Conservation (phyloP, 1,140 invertebrate species). For the Apocrypta bakeri region DNA sequence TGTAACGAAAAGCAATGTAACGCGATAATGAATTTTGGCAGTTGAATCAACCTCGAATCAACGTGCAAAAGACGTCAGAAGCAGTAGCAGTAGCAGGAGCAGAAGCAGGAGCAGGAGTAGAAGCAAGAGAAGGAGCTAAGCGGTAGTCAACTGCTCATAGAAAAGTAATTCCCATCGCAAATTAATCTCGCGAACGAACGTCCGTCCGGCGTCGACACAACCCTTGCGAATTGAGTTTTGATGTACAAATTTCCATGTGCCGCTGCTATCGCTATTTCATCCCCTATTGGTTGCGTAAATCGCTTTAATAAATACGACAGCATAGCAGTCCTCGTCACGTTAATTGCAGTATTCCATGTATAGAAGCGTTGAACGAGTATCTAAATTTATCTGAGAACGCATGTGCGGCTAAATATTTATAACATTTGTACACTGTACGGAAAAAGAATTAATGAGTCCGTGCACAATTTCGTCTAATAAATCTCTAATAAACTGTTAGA, state of each 20-base stretch:
- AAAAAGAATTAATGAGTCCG: not conserved
- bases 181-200: conserved; percentile 35
- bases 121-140: not conserved
- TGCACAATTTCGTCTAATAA: conserved; percentile 11
- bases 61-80: too few species aligned
- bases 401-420: too few species aligned
- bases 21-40: too few species aligned
- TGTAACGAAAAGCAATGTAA: too few species aligned
- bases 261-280: not conserved
- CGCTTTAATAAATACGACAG: conserved; percentile 35
- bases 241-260: conserved; percentile 41
- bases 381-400: too few species aligned
- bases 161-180: conserved; percentile 41
- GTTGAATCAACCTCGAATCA: too few species aligned
- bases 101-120: not conserved
- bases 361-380: not conserved
- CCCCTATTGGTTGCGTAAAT: conserved; percentile 36
- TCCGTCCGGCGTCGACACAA: not conserved
- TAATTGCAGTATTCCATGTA: conserved; percentile 31
- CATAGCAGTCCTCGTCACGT: not conserved
- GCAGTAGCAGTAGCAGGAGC: too few species aligned
- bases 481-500: conserved; percentile 32
- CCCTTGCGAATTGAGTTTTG: conserved; percentile 41
- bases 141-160: not conserved
- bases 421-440: too few species aligned